phyloP scores from a whole-genome alignment of 2,888 invertebrate genomes.

The Petrolisthes manimaculis region DNA sequence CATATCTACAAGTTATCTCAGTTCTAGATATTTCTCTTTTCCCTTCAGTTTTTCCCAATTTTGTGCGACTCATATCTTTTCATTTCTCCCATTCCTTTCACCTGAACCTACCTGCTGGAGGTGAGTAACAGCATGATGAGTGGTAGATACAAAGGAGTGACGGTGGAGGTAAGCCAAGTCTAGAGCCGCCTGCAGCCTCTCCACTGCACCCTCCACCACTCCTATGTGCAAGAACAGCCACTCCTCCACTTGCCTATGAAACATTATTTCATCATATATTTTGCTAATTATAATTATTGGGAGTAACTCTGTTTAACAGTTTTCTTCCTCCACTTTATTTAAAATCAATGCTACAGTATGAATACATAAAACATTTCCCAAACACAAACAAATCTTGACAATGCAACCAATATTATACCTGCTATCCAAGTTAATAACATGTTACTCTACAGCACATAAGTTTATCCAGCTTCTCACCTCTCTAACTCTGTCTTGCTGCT shows the following conservation, averaged over 20 bases:
- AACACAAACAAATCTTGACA: not conserved
- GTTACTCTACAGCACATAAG: not conserved
- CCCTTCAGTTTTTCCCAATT: not conserved
- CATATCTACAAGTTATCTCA: not conserved
- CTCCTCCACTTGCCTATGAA: constrained; percentile 78
- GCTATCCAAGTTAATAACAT: not conserved
- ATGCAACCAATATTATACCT: not conserved
- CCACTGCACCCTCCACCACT: constrained; percentile 78
- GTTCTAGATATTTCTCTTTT: not conserved
- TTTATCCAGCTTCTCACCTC: constrained; percentile 7
- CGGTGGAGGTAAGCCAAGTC: constrained; percentile 76
- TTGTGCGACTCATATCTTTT: not conserved
- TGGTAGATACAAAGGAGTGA: constrained; percentile 51
- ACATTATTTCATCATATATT: too few relatives aligned
- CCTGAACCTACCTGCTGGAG: constrained; percentile 55
- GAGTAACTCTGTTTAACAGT: too few relatives aligned
- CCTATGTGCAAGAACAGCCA: constrained; percentile 71
- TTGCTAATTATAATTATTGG: too few relatives aligned
- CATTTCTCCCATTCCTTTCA: not conserved
- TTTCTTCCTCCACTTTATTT: too few relatives aligned
- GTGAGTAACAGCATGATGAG: constrained; percentile 48
- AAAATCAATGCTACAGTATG: too few relatives aligned
- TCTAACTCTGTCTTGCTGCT: constrained; percentile 70
- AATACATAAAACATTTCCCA: too few relatives aligned
- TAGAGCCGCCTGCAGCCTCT: constrained; percentile 78